A percentile compares a stretch with the other conserved stretches of the same genome.
Conservation (phyloP, 2,888 invertebrate genomes). For the Spisula subtruncata region DNA sequence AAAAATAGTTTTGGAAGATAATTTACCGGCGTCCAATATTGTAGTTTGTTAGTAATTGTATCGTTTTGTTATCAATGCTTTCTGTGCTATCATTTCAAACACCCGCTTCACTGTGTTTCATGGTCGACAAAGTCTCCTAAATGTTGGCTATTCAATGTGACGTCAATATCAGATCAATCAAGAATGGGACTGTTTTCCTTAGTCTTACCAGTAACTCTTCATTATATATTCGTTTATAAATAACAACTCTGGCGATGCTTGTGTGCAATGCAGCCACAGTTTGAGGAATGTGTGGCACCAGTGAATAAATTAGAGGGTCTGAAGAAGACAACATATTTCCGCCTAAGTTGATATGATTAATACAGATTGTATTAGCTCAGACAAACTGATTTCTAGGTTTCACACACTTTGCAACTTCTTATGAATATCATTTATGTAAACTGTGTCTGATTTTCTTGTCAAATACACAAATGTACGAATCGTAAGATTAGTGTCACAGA, state of each 20-base stretch:
- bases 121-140: too few species aligned
- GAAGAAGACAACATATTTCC: slow-evolving; percentile 1
- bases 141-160: too few species aligned
- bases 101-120: too few species aligned
- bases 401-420: background rate
- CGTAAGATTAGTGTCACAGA: background rate
- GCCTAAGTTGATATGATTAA: background rate
- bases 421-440: slow-evolving; percentile 1
- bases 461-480: background rate
- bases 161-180: too few species aligned
- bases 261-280: background rate
- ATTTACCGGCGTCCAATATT: too few species aligned
- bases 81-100: too few species aligned
- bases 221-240: background rate
- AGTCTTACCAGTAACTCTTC: too few species aligned
- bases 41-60: too few species aligned
- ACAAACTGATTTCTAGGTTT: slow-evolving; percentile 16
- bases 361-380: slow-evolving; percentile 21
- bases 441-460: background rate
- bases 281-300: slow-evolving; percentile 1
- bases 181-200: too few species aligned
- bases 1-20: too few species aligned
- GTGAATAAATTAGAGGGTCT: background rate
- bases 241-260: background rate
- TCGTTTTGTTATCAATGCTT: too few species aligned